phyloP scores from a whole-genome alignment of 1,140 invertebrate genomes.

The Trigoniulus corallinus region DNA sequence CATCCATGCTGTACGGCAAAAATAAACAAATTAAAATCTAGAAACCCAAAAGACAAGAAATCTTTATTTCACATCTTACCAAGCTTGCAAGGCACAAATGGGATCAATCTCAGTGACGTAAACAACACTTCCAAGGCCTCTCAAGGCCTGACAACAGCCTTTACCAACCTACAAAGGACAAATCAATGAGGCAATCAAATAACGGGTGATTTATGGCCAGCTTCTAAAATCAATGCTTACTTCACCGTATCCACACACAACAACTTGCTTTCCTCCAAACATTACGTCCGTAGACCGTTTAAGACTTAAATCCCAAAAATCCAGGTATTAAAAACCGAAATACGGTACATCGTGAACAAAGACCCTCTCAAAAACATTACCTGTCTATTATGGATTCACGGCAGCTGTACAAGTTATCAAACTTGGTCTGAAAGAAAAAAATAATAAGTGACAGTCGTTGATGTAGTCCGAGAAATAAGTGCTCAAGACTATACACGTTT shows the following conservation, averaged over 20 bases:
- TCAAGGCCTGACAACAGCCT: conserved; percentile 87
- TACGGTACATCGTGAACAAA: not conserved
- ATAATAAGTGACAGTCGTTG: not conserved
- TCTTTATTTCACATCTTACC: conserved; percentile 33
- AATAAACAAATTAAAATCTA: not conserved
- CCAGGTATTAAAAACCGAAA: not conserved
- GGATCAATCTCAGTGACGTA: conserved; percentile 97
- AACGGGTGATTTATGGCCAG: not conserved
- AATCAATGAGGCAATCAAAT: not conserved
- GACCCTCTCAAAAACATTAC: conserved; percentile 28
- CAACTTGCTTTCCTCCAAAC: conserved; percentile 94
- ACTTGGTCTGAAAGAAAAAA: conserved; percentile 55
- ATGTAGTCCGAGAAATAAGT: too few species aligned
- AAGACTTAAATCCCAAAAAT: conserved; percentile 55
- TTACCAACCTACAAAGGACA: conserved; percentile 57
- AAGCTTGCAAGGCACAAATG: conserved; percentile 92
- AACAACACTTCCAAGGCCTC: conserved; percentile 81
- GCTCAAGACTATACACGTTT: too few species aligned
- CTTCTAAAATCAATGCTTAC: conserved; percentile 16
- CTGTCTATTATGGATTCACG: conserved; percentile 74
- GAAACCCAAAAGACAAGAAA: not conserved
- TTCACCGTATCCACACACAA: conserved; percentile 93
- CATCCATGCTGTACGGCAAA: conserved; percentile 78
- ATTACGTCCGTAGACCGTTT: conserved; percentile 94
- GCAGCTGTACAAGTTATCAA: conserved; percentile 90